phyloP scores from a whole-genome alignment of 2,113 vertebrate genomes.

The Thunnus maccoyii region DNA sequence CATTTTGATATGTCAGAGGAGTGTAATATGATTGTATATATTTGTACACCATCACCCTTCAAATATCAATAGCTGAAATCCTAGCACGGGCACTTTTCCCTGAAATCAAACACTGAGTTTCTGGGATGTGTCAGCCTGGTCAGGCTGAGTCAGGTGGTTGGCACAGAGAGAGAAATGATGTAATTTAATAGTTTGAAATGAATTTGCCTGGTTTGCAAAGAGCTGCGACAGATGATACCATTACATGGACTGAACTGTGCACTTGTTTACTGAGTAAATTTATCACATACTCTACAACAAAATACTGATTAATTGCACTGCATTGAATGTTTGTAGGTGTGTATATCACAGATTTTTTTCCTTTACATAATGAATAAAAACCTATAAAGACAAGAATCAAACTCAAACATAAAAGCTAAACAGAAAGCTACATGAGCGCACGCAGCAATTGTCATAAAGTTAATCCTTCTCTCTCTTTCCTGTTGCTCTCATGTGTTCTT shows the following conservation, averaged over 20 bases:
- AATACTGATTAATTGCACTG: too few relatives aligned
- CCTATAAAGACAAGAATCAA: too few relatives aligned
- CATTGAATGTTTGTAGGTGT: too few relatives aligned
- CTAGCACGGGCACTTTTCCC: conserved; percentile 19
- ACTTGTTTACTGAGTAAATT: background rate
- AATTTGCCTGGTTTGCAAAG: conserved; percentile 24
- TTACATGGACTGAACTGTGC: background rate
- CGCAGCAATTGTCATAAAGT: background rate
- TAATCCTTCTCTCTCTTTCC: conserved; percentile 1
- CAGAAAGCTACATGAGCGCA: background rate
- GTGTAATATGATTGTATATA: background rate
- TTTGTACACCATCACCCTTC: background rate
- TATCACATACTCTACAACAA: background rate
- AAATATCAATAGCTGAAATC: conserved; percentile 39
- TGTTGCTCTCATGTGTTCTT: background rate
- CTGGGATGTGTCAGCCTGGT: conserved; percentile 2
- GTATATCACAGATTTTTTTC: too few relatives aligned
- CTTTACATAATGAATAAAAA: too few relatives aligned
- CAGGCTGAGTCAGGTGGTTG: conserved; percentile 29
- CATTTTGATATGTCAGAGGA: conserved; percentile 2
- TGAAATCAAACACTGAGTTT: conserved; percentile 48
- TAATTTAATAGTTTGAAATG: conserved; percentile 15
- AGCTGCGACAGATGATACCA: background rate
- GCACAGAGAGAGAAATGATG: background rate
- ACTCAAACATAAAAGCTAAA: background rate